Base-by-base conservation (phyloP, 2,113 vertebrate genomes). In the Bungarus multicinctus region DNA sequence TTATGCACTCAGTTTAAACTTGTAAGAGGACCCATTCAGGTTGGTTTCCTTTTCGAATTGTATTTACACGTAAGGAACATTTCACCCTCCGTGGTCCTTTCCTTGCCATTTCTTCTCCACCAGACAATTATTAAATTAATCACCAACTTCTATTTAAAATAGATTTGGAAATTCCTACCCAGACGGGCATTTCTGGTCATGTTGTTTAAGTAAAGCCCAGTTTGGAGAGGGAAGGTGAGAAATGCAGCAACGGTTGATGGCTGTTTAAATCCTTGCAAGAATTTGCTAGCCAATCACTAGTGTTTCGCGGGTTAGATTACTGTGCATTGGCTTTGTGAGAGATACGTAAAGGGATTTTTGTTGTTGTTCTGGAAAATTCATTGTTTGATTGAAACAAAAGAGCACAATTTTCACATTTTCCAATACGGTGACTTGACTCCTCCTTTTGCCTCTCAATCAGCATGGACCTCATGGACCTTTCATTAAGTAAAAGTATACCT, bases 341-440 rank as follows among this genome's bases (percentile, higher is more conserved):
- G 95, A 96, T 93, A 90, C 9, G 92, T 95, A 47, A 81, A 81
- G 87, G 88, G 47, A 92, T 92, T 94, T 90, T 64, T 64, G 11
- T 95, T 94, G 30, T 74, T 95, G 45, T 91, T 96, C 92, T 89
- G 95, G 94, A 95, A 97, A 97, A 95, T 94, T 96, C 95, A 94
- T 95, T 94, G 89, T 92, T 91, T 94, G 95, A 91, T 89, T 95
- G 96, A 97, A 97, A 97, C 94, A 97, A 97, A 97, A 95, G 94
- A 93, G 86, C 91, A 1, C 91, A 95, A 95, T 96, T 96, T 96
- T 95, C 93, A 94, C 93, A 95, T 97, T 97, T 97, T 96, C 95
- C 95, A 95, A 93, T 91, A 94, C 0, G 0, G 91, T 94, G 94
- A 93, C 94, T 96, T 92, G 96, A 94, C 88, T 96, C 88, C 93